Conservation (phyloP, 2,888 invertebrate species). For the Andrena chrysosceles region DNA sequence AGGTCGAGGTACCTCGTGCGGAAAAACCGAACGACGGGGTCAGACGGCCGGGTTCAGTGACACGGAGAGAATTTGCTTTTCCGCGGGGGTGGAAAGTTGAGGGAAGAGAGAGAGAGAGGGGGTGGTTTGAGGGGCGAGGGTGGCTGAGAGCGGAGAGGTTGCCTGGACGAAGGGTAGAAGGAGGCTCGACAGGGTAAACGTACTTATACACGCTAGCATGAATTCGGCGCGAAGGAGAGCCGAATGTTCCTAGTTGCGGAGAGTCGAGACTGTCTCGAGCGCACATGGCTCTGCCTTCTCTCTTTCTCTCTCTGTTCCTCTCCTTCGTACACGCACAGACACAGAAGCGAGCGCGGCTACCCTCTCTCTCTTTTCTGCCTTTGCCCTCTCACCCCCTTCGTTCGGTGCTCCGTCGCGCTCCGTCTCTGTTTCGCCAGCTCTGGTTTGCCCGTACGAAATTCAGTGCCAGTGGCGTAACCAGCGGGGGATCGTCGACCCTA, state of each 20-base stretch:
- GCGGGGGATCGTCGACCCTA: conserved; percentile 59
- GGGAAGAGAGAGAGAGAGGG: conserved; percentile 25
- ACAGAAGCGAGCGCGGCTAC: not conserved
- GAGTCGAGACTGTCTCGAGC: conserved; percentile 66
- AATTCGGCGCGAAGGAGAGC: conserved; percentile 67
- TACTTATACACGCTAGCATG: conserved; percentile 62
- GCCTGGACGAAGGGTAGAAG: conserved; percentile 18
- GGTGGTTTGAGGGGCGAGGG: conserved; percentile 10
- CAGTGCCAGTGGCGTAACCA: conserved; percentile 70
- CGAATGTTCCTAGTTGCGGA: conserved; percentile 48
- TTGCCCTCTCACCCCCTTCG: conserved; percentile 44
- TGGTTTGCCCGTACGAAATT: conserved; percentile 71
- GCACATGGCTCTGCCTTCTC: conserved; percentile 70
- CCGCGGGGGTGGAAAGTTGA: conserved; percentile 63
- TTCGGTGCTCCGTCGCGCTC: conserved; percentile 53
- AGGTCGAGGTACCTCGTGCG: conserved; percentile 80
- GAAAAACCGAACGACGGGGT: conserved; percentile 83
- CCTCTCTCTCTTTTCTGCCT: conserved; percentile 5
- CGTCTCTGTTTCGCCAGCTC: conserved; percentile 60
- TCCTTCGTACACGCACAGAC: conserved; percentile 25
- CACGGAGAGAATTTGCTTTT: conserved; percentile 82
- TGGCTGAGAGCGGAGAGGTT: conserved; percentile 24
- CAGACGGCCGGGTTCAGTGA: conserved; percentile 82
- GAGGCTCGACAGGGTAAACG: conserved; percentile 60
- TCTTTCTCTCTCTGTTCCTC: conserved; percentile 27